phyloP scores from a whole-genome alignment of 2,797 vertebrate species.

The Ataeniobius toweri region DNA sequence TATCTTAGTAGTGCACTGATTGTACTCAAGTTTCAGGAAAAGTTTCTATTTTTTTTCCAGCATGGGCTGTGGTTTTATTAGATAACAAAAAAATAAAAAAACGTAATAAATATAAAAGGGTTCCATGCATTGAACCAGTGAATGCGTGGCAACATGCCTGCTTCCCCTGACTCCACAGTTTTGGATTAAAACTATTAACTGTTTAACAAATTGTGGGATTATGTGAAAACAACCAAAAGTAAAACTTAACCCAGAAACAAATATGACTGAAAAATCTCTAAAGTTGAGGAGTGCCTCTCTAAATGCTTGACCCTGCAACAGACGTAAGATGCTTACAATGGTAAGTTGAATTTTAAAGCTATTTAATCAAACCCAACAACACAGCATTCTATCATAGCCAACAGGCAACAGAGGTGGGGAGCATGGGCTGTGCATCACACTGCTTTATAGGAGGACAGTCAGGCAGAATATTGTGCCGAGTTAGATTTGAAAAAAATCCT shows the following conservation, averaged over 20 bases:
- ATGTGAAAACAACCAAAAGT: slow-evolving; percentile 12
- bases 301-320: slow-evolving; percentile 10
- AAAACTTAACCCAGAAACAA: slow-evolving; percentile 14
- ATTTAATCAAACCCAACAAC: slow-evolving; percentile 53
- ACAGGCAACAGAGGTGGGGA: slow-evolving; percentile 28
- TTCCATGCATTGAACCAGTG: neutral
- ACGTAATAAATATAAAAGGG: neutral
- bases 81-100: neutral
- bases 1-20: neutral
- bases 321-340: slow-evolving; percentile 16
- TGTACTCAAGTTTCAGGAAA: neutral
- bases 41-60: neutral
- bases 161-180: neutral
- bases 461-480: slow-evolving; percentile 52
- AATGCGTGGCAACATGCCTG: neutral
- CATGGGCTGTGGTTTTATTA: neutral
- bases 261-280: neutral
- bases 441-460: slow-evolving; percentile 60
- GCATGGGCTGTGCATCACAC: slow-evolving; percentile 44
- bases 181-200: neutral
- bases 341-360: slow-evolving; percentile 32
- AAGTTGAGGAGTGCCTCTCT: neutral
- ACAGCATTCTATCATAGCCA: slow-evolving; percentile 38
- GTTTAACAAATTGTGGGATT: slow-evolving; percentile 7
- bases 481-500: slow-evolving; percentile 46